Conservation (phyloP, 2,888 invertebrate genomes). For the Agrochola litura region DNA sequence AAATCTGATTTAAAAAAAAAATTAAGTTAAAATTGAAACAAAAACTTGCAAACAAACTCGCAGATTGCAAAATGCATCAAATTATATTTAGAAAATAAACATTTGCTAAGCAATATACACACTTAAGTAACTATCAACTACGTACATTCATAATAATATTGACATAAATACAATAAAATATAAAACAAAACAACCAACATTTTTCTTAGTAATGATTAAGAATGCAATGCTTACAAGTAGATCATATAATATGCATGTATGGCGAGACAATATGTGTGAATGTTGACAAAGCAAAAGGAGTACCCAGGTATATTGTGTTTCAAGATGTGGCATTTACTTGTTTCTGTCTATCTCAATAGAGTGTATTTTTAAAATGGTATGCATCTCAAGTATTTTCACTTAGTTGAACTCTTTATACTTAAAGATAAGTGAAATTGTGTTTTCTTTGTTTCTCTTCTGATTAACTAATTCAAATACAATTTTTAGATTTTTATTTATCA, state of each 20-base stretch:
- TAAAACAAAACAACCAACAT: not conserved
- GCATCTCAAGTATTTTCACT: not conserved
- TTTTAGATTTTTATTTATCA: too few relatives aligned
- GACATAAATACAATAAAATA: not conserved
- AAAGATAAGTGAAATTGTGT: too few relatives aligned
- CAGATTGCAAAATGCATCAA: not conserved
- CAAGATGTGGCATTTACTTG: not conserved
- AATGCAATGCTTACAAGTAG: not conserved
- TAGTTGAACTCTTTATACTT: not conserved
- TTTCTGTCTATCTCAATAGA: not conserved
- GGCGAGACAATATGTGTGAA: not conserved
- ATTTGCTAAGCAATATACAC: slow-evolving; percentile 20
- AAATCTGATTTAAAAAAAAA: not conserved
- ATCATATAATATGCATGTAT: not conserved
- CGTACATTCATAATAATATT: not conserved
- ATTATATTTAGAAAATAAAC: slow-evolving; percentile 8
- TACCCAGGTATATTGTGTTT: not conserved
- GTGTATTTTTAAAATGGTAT: not conserved
- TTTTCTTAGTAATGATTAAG: not conserved
- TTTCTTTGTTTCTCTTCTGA: not conserved
- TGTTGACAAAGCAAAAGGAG: not conserved
- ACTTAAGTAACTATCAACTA: not conserved
- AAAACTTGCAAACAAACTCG: not conserved
- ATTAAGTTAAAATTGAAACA: not conserved
- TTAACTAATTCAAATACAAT: not conserved